Conservation (phyloP, 1,140 invertebrate species). For the Aphaenogaster rudis region DNA sequence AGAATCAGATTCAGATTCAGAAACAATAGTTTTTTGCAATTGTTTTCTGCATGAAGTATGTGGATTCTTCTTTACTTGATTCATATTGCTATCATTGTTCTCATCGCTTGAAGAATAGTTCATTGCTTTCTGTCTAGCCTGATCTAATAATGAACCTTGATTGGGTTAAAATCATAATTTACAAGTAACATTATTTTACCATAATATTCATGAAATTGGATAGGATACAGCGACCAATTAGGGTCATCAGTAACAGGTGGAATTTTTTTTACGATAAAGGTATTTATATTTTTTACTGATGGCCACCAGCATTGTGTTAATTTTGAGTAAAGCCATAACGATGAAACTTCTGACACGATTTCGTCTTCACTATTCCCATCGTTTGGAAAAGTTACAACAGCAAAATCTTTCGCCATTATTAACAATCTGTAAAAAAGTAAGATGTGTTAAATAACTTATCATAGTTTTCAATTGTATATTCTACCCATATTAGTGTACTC, state of each 20-base stretch:
- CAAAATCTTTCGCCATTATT: too few species aligned
- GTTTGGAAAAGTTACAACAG: too few species aligned
- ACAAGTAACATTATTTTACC: slow-evolving; percentile 8
- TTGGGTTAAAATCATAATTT: background rate
- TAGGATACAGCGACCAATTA: background rate
- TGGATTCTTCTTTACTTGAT: background rate
- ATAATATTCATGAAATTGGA: slow-evolving; percentile 37
- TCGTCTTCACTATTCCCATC: too few species aligned
- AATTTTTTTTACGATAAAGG: background rate
- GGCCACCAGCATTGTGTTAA: slow-evolving; percentile 10
- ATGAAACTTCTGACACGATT: too few species aligned
- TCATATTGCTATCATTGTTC: background rate
- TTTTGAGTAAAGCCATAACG: too few species aligned
- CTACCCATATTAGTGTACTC: too few species aligned
- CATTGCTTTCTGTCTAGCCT: slow-evolving; percentile 5
- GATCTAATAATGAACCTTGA: slow-evolving; percentile 11
- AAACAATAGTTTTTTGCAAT: background rate
- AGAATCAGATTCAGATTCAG: slow-evolving; percentile 6
- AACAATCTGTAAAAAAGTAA: too few species aligned
- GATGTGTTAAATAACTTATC: too few species aligned
- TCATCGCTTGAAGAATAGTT: slow-evolving; percentile 25
- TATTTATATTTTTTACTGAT: slow-evolving; percentile 26
- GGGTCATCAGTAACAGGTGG: background rate
- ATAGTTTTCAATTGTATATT: too few species aligned
- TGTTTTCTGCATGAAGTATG: background rate